Base-by-base conservation (phyloP, 2,113 vertebrate species). In the Grammomys surdaster region DNA sequence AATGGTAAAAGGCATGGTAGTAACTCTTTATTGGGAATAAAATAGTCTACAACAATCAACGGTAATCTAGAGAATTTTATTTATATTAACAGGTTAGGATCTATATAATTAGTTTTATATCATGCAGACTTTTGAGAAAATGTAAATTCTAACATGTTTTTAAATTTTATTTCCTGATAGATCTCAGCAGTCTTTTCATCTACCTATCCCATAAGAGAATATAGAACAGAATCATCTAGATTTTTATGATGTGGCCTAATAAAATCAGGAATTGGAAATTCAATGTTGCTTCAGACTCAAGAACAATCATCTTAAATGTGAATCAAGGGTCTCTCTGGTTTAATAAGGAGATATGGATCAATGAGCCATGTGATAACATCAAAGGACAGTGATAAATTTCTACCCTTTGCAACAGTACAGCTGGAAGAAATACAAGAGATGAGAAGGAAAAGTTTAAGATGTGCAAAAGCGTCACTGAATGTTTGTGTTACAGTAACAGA, bases 341-440 rank as follows among this genome's bases (percentile, higher is more conserved):
- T 60, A 84, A 65, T 84, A 82, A 31, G 31, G 86, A 5, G 67
- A 28, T 33, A 78, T 51, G 56, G 76, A 90, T 78, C 81, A 95
- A 26, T 73, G 87, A 48, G 0, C 48, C 70, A 12, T 16, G 43
- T 46, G 77, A 90, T 65, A 33, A 92, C n/a, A 85, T 19, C 28
- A 93, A 90, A 92, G 43, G 28, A 88, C 46, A 78, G 17, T 73
- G 89, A 85, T 69, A 80, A 94, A 96, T 54, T 81, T 70, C 33
- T 56, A 51, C 8, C 94, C 14, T 92, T 90, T 92, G 36, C 26
- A 65, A 33, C 10, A 81, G 2, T 11, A 13, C 1, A 22, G 14
- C 3, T 3, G n/a, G 14, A 65, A 46, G 43, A 12, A 90, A 67
- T 78, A 10, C 4, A 9, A 40, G 65, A 90, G 56, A 7, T 88